These are phyloP conservation scores for Nothocercus nigrocapillus DNA, from an alignment of 2,113 vertebrate species.

Conservation along the genomic window DNA sequence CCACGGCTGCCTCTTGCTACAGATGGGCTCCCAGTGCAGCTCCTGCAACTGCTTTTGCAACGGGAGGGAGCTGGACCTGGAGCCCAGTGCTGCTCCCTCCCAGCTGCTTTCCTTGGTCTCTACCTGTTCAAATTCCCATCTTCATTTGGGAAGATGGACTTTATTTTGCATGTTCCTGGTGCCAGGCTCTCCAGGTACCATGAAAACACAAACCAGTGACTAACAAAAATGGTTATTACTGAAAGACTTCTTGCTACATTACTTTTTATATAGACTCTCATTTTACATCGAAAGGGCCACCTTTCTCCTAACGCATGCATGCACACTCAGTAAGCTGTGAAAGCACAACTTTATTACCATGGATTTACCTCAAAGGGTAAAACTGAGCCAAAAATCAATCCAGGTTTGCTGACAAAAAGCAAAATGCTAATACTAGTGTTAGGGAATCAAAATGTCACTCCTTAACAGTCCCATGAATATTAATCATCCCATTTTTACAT, in stretches of 20 bases:
- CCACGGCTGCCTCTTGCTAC: background rate
- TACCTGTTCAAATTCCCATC: background rate
- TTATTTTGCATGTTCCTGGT: background rate
- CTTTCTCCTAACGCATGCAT: background rate
- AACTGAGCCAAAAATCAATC: conserved; percentile 66
- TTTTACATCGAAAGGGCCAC: background rate
- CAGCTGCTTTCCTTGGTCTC: background rate
- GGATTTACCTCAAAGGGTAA: conserved; percentile 62
- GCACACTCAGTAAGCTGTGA: conserved; percentile 39
- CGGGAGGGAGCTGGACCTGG: rapidly evolving
- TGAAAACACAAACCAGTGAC: background rate
- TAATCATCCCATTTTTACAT: conserved; percentile 27
- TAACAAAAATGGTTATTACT: conserved; percentile 1
- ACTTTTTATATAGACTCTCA: background rate
- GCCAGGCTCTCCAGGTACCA: background rate
- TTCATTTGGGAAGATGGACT: background rate
- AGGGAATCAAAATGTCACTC: conserved; percentile 64
- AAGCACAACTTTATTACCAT: conserved; percentile 57
- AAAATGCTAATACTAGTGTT: conserved; percentile 65
- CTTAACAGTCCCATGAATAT: conserved; percentile 46
- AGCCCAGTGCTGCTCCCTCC: rapidly evolving
- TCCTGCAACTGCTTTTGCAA: background rate
- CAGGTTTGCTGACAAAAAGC: conserved; percentile 65
- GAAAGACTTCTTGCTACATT: conserved; percentile 34
- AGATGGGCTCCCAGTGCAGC: background rate